Percentiles rank a stretch among this genome's conserved stretches.
These are phyloP conservation scores for Idaea aversata DNA, from an alignment of 2,888 invertebrate genomes.

Conservation along the genomic window DNA sequence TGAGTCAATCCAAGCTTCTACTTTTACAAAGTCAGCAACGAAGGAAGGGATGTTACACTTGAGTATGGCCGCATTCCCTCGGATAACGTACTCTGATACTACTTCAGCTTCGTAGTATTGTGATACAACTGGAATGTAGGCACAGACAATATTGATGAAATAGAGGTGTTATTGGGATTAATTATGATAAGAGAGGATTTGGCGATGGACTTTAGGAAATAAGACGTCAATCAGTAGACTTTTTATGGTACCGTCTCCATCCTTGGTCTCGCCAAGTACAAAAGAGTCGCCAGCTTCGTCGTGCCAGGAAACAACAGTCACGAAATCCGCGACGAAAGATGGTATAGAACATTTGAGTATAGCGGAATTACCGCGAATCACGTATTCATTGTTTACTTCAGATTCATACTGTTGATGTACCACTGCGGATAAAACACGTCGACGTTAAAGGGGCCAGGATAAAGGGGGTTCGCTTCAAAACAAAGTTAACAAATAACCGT, in stretches of 20 bases:
- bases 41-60: conserved; percentile 95
- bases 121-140: conserved; percentile 85
- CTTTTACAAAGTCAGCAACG: conserved; percentile 94
- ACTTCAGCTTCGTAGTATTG: conserved; percentile 94
- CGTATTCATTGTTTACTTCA: conserved; percentile 95
- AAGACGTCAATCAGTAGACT: conserved; percentile 15
- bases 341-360: conserved; percentile 94
- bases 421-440: conserved; percentile 79
- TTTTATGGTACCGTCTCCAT: conserved; percentile 57
- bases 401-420: conserved; percentile 95
- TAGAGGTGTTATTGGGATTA: conserved; percentile 6
- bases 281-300: conserved; percentile 85
- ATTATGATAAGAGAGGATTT: conserved; percentile 20
- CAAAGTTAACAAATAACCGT: conserved; percentile 68
- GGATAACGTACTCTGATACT: conserved; percentile 93
- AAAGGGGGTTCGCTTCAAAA: conserved; percentile 24
- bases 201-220: conserved; percentile 20
- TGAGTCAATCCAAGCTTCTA: conserved; percentile 89
- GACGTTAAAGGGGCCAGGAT: conserved; percentile 20
- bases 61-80: conserved; percentile 91
- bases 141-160: conserved; percentile 8
- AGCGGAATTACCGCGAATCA: conserved; percentile 93
- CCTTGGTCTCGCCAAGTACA: conserved; percentile 54
- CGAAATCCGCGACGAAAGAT: conserved; percentile 95
- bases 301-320: conserved; percentile 92